Evolutionary conservation across 2,888 invertebrate genomes (phyloP), one percentile per base, ranked within the genome.

Genomic region (Eremobia ochroleuca): DNA sequence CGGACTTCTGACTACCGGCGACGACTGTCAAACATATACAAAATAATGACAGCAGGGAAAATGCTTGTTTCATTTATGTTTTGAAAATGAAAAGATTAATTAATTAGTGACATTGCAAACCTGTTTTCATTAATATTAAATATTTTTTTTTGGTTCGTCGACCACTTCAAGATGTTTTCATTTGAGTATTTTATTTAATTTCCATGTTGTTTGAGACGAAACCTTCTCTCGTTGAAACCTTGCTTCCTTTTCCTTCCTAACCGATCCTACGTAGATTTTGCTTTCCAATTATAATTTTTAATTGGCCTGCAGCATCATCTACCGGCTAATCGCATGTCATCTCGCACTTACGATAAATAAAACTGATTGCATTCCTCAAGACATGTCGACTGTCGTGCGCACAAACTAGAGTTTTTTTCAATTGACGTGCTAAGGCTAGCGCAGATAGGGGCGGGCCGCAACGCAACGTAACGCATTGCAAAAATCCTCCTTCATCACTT

Each of bases 331-430:
- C 43, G 87, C 85, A 76, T 86, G 84, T 58, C 66, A 75, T 59
- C 52, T 58, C 21, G 71, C 74, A 78, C 68, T 87, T 58, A 46
- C n/a, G 70, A 58, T 67, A 61, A 77, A 66, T 67, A 59, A 43
- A 86, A 66, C 43, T 76, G 28, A 82, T 61, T 79, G 72, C 80
- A 86, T 84, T 83, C 85, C 72, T 73, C 55, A 83, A 70, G 77
- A 75, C 74, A 66, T n/a, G 8, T 43, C 66, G 25, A 13, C 62
- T n/a, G 31, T 37, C 76, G 67, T 67, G 76, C 69, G 77, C 80
- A 72, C 31, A 34, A 66, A 66, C 59, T 13, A 43, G 52, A 34
- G 49, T 34, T 77, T 68, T 70, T n/a, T 61, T 46, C 43, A 59
- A 31, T 59, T 73, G 59, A 75, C 74, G 66, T 61, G 46, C 49